phyloP scores from a whole-genome alignment of 2,797 vertebrate species.

The Urophycis tenuis region DNA sequence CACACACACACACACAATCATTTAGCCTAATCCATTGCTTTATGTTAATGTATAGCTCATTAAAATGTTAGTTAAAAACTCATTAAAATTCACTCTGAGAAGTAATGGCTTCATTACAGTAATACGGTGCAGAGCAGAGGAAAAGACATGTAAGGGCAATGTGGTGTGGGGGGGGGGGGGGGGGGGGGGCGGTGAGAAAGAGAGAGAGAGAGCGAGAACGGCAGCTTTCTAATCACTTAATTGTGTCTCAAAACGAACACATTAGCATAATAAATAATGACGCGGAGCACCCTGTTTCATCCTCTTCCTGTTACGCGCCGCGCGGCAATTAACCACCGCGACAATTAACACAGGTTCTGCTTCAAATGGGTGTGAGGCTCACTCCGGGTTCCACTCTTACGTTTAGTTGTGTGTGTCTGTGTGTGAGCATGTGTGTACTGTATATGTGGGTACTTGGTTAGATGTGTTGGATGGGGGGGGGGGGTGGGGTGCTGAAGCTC shows the following conservation, averaged over 20 bases:
- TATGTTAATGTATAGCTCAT: conserved; percentile 91
- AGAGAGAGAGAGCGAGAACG: conserved; percentile 69
- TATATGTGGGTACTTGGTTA: neutral
- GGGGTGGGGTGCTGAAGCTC: conserved; percentile 10
- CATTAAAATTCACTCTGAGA: conserved; percentile 90
- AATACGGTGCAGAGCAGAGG: conserved; percentile 81
- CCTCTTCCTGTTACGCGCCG: conserved; percentile 61
- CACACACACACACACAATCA: conserved; percentile 62
- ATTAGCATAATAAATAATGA: conserved; percentile 86
- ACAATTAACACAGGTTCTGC: conserved; percentile 75
- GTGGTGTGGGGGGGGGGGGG: conserved; percentile 47
- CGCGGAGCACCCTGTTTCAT: conserved; percentile 57
- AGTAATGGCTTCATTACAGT: conserved; percentile 92
- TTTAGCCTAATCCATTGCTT: conserved; percentile 84
- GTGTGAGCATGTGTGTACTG: neutral
- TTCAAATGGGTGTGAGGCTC: conserved; percentile 66
- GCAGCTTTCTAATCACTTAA: conserved; percentile 87
- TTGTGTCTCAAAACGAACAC: conserved; percentile 82
- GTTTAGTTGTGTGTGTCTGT: conserved; percentile 36
- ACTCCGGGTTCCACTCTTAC: conserved; percentile 59
- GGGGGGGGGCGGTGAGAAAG: conserved; percentile 30
- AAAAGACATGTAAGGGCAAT: conserved; percentile 67
- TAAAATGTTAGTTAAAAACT: conserved; percentile 95
- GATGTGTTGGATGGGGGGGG: conserved; percentile 43
- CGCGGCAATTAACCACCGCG: conserved; percentile 75